phyloP scores from a whole-genome alignment of 1,140 invertebrate genomes.

The Drosophila azteca region DNA sequence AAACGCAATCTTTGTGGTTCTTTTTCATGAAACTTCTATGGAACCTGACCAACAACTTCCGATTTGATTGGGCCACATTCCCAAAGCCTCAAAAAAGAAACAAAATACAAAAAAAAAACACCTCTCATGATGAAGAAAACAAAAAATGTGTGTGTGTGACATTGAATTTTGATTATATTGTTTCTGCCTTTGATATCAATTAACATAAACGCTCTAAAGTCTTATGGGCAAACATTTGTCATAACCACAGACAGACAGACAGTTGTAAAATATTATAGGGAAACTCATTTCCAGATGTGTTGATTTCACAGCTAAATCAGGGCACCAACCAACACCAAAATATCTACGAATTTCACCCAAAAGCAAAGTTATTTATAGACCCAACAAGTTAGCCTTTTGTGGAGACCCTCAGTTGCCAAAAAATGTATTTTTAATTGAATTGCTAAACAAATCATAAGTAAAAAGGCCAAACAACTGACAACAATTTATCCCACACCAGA shows the following conservation, averaged over 20 bases:
- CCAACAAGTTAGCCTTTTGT: conserved; percentile 19
- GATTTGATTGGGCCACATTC: conserved; percentile 34
- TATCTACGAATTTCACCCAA: conserved; percentile 19
- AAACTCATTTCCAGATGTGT: background rate
- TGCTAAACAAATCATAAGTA: conserved; percentile 58
- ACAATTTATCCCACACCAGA: conserved; percentile 47
- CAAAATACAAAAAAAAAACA: conserved; percentile 5
- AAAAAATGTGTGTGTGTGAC: conserved; percentile 41
- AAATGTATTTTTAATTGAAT: conserved; percentile 58
- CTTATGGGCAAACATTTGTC: conserved; percentile 7
- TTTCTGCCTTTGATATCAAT: conserved; percentile 56
- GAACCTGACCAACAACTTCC: conserved; percentile 42
- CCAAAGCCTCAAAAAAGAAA: conserved; percentile 24
- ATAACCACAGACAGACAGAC: background rate
- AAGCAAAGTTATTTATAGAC: conserved; percentile 19
- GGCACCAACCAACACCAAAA: background rate
- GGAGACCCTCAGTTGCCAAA: conserved; percentile 23
- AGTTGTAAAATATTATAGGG: conserved; percentile 37
- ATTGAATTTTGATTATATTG: conserved; percentile 66
- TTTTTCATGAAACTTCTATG: conserved; percentile 9
- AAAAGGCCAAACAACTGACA: conserved; percentile 62
- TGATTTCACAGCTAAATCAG: conserved; percentile 1
- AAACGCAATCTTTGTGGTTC: background rate
- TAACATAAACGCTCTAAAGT: conserved; percentile 52
- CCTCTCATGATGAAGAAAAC: background rate